Evolutionary conservation across 2,888 invertebrate genomes (phyloP).

Genomic region (Coenonympha arcania): DNA sequence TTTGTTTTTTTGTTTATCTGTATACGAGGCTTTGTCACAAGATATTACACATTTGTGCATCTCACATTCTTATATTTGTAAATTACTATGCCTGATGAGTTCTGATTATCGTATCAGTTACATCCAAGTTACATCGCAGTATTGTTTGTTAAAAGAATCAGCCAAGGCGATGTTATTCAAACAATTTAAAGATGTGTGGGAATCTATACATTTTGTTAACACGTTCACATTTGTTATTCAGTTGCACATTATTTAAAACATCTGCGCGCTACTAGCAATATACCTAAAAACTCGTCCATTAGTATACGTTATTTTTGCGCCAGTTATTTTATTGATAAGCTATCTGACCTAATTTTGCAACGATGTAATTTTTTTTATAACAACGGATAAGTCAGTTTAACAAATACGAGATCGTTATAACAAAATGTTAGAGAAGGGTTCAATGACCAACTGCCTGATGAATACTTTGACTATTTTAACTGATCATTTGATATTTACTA

Average conservation of each 20-base stretch:
- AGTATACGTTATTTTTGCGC: neutral
- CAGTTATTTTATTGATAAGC: slow-evolving; percentile 2
- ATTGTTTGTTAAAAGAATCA: neutral
- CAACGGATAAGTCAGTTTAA: slow-evolving; percentile 3
- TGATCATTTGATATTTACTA: too few relatives aligned
- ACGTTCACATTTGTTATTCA: neutral
- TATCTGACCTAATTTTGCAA: slow-evolving; percentile 6
- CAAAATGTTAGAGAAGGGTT: neutral
- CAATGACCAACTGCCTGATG: neutral
- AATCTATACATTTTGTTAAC: neutral
- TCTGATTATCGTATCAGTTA: neutral
- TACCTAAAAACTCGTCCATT: too few relatives aligned
- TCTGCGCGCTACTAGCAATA: neutral
- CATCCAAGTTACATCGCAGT: neutral
- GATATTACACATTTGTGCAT: too few relatives aligned
- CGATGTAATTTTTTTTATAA: neutral
- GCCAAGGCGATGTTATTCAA: slow-evolving; percentile 13
- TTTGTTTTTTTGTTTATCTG: neutral
- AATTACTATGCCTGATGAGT: neutral
- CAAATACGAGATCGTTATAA: neutral
- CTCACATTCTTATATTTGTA: too few relatives aligned
- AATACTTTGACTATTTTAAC: slow-evolving; percentile 8
- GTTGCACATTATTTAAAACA: neutral
- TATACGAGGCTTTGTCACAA: too few relatives aligned
- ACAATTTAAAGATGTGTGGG: slow-evolving; percentile 3